Base-by-base conservation (phyloP, 1,140 invertebrate genomes). In the Sarcophaga peregrina region DNA sequence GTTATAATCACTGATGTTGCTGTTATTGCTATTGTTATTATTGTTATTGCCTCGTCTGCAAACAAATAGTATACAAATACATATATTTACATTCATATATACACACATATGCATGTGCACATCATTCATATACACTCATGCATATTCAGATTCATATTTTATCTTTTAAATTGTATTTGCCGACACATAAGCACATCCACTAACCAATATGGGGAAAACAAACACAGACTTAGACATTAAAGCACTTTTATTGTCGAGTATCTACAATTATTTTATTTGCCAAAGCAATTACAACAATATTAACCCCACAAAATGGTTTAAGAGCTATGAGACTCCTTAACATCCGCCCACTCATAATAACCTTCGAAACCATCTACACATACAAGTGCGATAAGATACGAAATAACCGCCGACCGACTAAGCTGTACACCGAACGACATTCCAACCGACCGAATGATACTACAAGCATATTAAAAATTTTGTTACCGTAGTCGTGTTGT, bases 221-320 rank as follows among this genome's bases (percentile, higher is more conserved):
- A 68, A 62, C 54, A 62, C 54, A 62, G n/a, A 68, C 62, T 20
- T n/a, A 68, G 62, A 68, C 62, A 68, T 68, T 17, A 68, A 78
- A 50, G 50, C 75, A 50, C 75, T 50, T 78, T 78, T 78, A 52
- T 78, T 78, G 75, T 47, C 75, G 17, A 50, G 15, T 50, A 17
- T 50, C 50, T 78, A 78, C 75, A 78, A 78, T 78, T 78, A 78
- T 78, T 78, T 78, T 78, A 78, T 78, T 78, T 78, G 75, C n/a
- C 75, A 25, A 78, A 78, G 17, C 47, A 48, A 78, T 78, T 78
- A 78, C 75, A 78, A 52, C 47, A 78, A 50, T 52, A 78, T 78
- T 78, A 78, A 78, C 62, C 62, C 62, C 17, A 58, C 54, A 68
- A 2, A 62, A 68, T 20, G 62, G 62, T 20, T 68, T 68, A 68